Conservation (phyloP, 2,113 vertebrate genomes). For the Plestiodon gilberti region DNA sequence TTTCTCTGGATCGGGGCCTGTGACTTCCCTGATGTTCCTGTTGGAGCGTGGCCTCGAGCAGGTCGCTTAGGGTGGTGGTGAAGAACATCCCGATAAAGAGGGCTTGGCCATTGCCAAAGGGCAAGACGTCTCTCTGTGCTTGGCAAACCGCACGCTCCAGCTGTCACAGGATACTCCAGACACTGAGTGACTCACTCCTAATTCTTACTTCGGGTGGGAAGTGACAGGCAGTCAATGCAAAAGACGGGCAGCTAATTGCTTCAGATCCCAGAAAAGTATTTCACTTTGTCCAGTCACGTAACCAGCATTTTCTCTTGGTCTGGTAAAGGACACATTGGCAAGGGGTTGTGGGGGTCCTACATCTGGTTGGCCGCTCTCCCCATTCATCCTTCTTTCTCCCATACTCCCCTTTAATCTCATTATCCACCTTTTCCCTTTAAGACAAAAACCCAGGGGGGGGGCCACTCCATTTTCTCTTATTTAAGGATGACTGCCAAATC, state of each 20-base stretch:
- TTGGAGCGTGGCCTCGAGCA: neutral
- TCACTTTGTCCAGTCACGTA: neutral
- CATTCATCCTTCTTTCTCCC: neutral
- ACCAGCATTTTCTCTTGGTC: neutral
- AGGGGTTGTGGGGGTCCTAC: neutral
- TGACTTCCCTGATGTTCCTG: neutral
- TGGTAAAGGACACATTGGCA: neutral
- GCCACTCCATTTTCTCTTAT: neutral
- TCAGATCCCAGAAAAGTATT: neutral
- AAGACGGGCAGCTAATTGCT: neutral
- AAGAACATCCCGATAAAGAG: neutral
- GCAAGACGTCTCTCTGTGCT: neutral
- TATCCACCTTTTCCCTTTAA: neutral
- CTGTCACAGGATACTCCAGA: neutral
- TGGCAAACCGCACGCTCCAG: neutral
- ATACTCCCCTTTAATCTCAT: neutral
- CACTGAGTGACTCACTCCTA: neutral
- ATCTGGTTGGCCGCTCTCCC: too few species aligned
- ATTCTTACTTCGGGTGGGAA: neutral
- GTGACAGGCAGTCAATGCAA: neutral
- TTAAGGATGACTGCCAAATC: neutral
- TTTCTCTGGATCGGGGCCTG: neutral
- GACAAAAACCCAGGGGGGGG: neutral
- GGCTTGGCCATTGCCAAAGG: neutral
- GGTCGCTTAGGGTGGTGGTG: neutral